Evolutionary conservation across 2,797 vertebrate genomes (phyloP), one percentile per base, ranked within the genome.

Genomic region (Malurus leucopterus): DNA sequence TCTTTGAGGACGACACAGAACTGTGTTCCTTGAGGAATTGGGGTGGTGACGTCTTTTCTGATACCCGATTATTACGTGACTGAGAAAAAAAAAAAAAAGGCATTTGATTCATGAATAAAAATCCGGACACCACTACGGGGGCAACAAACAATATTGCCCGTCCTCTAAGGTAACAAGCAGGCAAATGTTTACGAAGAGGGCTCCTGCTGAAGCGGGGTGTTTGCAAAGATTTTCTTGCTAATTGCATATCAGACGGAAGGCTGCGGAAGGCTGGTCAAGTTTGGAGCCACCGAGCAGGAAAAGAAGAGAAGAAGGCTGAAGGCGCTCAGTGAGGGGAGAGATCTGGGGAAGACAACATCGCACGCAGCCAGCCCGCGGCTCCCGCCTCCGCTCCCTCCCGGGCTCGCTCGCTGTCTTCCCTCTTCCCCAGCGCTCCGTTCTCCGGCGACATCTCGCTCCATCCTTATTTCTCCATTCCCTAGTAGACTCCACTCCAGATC

Each of bases 11-110:
- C 98, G 97, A 96, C 98, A 98, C 98, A 98, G 98, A 98, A 98
- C 96, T 95, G 96, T 97, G 96, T 97, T 98, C 98, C 99, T 98
- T 97, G 98, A 98, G 98, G 98, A 98, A 97, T 97, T 97, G 92
- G 95, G 92, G 97, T 98, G 97, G 98, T 99, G 99, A 99, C 98
- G 99, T 99, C 98, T 98, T 97, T 97, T 98, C 98, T 98, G 97
- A 98, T 98, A 97, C 96, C 95, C 95, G 97, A 98, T 99, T 98
- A 98, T 99, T 99, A 97, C 97, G 98, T 97, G 98, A 98, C 98
- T 96, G 94, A 58, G 78, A 61, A 97, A 97, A 98, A 88, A 88
- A 82, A 97, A 98, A 98, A 98, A 98, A 97, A 98, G 96, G 96
- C 97, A 97, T 96, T 95, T 96, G 96, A 96, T 97, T 96, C 96